These are phyloP conservation scores for Knipowitschia caucasica DNA, from an alignment of 2,797 vertebrate genomes.

Conservation along the genomic window DNA sequence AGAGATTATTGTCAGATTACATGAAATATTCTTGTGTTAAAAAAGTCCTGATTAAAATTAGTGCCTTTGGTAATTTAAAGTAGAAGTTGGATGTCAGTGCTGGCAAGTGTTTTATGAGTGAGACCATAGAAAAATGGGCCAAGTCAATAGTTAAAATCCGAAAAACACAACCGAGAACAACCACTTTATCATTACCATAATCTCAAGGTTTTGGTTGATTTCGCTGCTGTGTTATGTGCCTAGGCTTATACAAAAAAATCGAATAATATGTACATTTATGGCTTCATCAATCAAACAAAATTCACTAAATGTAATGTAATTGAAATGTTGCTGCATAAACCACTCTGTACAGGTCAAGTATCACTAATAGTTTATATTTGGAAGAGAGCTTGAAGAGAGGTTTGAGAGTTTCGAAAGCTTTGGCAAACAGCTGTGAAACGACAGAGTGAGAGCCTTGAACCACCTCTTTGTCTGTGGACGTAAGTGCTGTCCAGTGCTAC, in stretches of 20 bases:
- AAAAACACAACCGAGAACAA: conserved; percentile 4
- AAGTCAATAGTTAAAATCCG: too few species aligned
- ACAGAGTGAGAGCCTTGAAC: not conserved
- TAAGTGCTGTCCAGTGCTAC: not conserved
- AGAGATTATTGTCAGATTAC: not conserved
- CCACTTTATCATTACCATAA: too few species aligned
- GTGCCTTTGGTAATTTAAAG: conserved; percentile 31
- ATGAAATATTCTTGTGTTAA: not conserved
- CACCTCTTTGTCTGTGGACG: not conserved
- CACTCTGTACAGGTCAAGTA: conserved; percentile 35
- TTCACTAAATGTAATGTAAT: too few species aligned
- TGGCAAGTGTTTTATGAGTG: conserved; percentile 24
- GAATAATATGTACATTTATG: too few species aligned
- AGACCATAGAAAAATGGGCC: too few species aligned
- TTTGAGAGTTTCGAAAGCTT: conserved; percentile 5
- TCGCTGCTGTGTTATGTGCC: too few species aligned
- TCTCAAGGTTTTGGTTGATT: too few species aligned
- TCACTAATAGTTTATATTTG: conserved; percentile 16
- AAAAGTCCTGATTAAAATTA: too few species aligned
- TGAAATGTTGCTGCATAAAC: too few species aligned
- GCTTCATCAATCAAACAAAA: too few species aligned
- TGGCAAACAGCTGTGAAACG: not conserved
- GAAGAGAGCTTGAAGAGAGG: not conserved
- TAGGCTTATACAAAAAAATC: too few species aligned
- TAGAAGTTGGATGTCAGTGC: conserved; percentile 29